phyloP scores from a whole-genome alignment of 2,888 invertebrate species.

The Sceliomorpha sp. region DNA sequence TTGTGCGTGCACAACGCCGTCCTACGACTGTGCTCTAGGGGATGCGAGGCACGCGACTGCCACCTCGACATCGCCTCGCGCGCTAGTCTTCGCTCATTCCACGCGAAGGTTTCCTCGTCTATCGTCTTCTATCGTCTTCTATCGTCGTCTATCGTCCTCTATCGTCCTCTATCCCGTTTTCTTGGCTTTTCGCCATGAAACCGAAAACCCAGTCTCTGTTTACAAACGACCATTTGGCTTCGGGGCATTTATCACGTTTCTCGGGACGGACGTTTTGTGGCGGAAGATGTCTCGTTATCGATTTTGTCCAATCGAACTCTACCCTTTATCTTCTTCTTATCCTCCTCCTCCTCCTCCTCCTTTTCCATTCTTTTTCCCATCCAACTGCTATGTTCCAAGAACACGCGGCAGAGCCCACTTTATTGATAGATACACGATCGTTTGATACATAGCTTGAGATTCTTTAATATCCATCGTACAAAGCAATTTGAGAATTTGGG shows the following conservation, averaged over 20 bases:
- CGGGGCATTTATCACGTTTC: slow-evolving; percentile 47
- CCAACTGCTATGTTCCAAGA: too few relatives aligned
- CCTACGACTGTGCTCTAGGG: slow-evolving; percentile 53
- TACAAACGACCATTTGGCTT: slow-evolving; percentile 50
- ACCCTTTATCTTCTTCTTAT: slow-evolving; percentile 11
- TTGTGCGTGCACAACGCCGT: slow-evolving; percentile 37
- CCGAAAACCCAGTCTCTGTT: slow-evolving; percentile 38
- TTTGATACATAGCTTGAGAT: too few relatives aligned
- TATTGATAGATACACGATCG: too few relatives aligned
- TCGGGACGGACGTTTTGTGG: slow-evolving; percentile 37
- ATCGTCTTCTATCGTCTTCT: too few relatives aligned
- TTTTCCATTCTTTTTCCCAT: too few relatives aligned
- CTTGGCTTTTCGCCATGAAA: slow-evolving; percentile 53
- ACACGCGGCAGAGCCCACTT: too few relatives aligned
- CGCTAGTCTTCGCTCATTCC: slow-evolving; percentile 73
- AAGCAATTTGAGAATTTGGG: too few relatives aligned
- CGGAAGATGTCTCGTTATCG: slow-evolving; percentile 47
- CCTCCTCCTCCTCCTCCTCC: not conserved
- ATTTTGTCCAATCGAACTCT: slow-evolving; percentile 34
- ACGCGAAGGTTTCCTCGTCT: slow-evolving; percentile 34
- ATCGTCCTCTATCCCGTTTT: slow-evolving; percentile 39
- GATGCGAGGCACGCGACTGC: slow-evolving; percentile 78
- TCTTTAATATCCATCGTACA: too few relatives aligned
- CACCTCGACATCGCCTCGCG: slow-evolving; percentile 81
- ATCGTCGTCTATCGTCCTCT: too few relatives aligned